Conservation (phyloP, 2,888 invertebrate genomes). For the Myathropa florea region DNA sequence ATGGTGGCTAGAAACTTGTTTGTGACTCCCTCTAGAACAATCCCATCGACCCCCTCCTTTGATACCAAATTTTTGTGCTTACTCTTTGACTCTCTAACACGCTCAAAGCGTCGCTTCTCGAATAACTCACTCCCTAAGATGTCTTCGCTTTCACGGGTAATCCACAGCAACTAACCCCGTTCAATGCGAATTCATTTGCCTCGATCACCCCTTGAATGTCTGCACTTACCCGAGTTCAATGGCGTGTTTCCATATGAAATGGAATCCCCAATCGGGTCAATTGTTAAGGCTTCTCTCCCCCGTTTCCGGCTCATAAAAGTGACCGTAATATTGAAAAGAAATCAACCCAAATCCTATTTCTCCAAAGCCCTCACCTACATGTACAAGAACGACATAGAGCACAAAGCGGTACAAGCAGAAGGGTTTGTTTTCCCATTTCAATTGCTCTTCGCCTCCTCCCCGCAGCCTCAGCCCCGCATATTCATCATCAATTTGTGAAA, state of each 20-base stretch:
- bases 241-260: conserved; percentile 16
- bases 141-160: too few species aligned
- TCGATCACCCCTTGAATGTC: not conserved
- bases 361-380: not conserved
- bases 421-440: conserved; percentile 48
- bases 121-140: not conserved
- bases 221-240: conserved; percentile 14
- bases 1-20: not conserved
- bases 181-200: not conserved
- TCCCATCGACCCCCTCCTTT: too few species aligned
- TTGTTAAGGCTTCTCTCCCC: conserved; percentile 14
- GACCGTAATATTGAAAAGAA: conserved; percentile 23
- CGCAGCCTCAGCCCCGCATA: conserved; percentile 2
- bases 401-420: conserved; percentile 9
- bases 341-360: conserved; percentile 10
- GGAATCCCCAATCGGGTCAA: conserved; percentile 11
- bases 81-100: not conserved
- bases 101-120: not conserved
- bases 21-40: not conserved
- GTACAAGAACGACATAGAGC: not conserved
- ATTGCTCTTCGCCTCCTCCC: conserved; percentile 1
- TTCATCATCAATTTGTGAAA: conserved; percentile 52
- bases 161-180: not conserved
- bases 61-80: too few species aligned
- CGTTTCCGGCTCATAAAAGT: conserved; percentile 21